phyloP scores from a whole-genome alignment of 2,888 invertebrate species.

The Acleris holmiana region DNA sequence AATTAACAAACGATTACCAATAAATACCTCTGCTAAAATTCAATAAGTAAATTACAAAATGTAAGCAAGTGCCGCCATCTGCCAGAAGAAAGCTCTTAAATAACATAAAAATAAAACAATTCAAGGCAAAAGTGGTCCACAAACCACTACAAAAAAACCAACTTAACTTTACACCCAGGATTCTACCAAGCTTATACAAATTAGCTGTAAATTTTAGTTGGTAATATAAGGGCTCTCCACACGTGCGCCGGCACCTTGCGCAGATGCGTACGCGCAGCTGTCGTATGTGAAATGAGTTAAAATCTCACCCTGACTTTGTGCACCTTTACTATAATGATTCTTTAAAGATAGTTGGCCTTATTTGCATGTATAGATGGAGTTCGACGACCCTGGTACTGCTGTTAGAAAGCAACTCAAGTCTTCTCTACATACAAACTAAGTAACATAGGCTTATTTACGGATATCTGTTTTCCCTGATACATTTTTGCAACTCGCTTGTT shows the following conservation, averaged over 20 bases:
- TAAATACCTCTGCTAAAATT: not conserved
- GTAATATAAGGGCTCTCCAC: slow-evolving; percentile 10
- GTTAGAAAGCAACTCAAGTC: not conserved
- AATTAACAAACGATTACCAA: not conserved
- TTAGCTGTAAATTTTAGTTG: slow-evolving; percentile 15
- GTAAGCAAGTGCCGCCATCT: slow-evolving; percentile 9
- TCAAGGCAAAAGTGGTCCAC: slow-evolving; percentile 9
- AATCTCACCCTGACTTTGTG: slow-evolving; percentile 18
- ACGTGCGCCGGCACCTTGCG: slow-evolving; percentile 20
- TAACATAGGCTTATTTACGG: not conserved
- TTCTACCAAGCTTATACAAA: slow-evolving; percentile 45
- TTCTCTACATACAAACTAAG: not conserved
- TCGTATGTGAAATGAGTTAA: slow-evolving; percentile 19
- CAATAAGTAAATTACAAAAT: slow-evolving; percentile 6
- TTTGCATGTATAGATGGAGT: not conserved
- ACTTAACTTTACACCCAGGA: slow-evolving; percentile 38
- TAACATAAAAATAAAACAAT: slow-evolving; percentile 8
- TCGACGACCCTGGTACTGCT: not conserved
- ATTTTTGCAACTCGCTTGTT: no score
- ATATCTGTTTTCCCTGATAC: no score
- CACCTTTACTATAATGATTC: slow-evolving; percentile 18
- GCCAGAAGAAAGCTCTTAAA: slow-evolving; percentile 13
- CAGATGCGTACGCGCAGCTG: slow-evolving; percentile 18
- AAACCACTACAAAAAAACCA: slow-evolving; percentile 11
- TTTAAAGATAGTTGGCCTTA: slow-evolving; percentile 8